Base-by-base conservation (phyloP, 1,140 invertebrate species). In the Zophobas morio region DNA sequence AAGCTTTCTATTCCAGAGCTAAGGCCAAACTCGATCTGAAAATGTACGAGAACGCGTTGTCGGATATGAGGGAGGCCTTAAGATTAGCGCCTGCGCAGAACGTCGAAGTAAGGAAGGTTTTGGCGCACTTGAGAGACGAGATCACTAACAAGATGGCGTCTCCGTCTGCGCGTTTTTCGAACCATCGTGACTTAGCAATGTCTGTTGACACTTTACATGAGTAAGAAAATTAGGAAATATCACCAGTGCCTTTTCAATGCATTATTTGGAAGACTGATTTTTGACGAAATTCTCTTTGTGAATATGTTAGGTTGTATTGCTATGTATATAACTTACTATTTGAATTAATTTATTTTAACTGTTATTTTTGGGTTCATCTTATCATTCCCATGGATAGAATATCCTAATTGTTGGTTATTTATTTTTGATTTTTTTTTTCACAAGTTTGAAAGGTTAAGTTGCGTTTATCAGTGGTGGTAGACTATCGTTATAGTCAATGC, bases 1-100 rank as follows among this genome's bases (percentile, higher is more conserved):
- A 99, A 88, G 96, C 96, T 1, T 96, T 93, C 83, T 98, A 98
- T 86, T 95, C 96, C 0, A 89, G 96, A 84, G 94, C 96, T 0
- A 93, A 96, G 84, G 96, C 96, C 3, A 92, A 92, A 66, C 89
- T 96, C 76, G 95, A 96, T 78, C 83, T 91, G 75, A 90, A 90
- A 56, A 84, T 89, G 6, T 88, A 89, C 70, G 88, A 91, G 2
- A 88, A 89, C 36, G 93, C 93, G 2, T 81, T 93, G n/a, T 84
- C 86, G 1, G 93, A 95, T 79, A 88, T 94, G 47, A 89, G 91
- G 76, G 92, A 93, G 84, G 93, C 93, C 8, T 83, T 94, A 20
- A 87, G 89, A 73, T 85, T 93, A 1, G 89, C 91, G 2, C 93
- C 93, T 2, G 87, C 87, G 2, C 90, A 92, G 75, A 94, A 93